Evolutionary conservation across 2,797 vertebrate species (phyloP), one percentile per base, ranked within the genome.

Genomic region (Enteromius thamalakanensis): DNA sequence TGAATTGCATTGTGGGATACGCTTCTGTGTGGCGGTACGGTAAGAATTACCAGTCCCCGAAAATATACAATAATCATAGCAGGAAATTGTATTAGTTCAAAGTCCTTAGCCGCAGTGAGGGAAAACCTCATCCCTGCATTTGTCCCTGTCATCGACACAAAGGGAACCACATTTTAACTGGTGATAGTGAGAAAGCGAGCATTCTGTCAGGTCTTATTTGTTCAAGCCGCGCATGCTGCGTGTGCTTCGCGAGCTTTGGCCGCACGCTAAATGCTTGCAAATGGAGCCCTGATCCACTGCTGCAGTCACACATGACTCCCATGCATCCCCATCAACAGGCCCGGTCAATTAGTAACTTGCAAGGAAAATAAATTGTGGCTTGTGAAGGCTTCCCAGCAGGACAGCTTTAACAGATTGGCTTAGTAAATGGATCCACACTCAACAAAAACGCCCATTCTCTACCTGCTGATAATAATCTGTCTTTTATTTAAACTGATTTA

Each of bases 401-500:
- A 87, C 80, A 76, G 74, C 83, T 87, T 87, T 85, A 91, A 88
- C 88, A 84, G 79, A 85, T 79, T 71, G 84, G 80, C 72, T n/a
- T 45, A 87, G 88, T 89, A 92, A 91, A 89, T 76, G 21, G 84
- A 88, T 85, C 87, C 77, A 80, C 85, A 85, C 55, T 90, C 89
- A 87, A 91, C 88, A 84, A 84, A 89, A 91, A 92, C 84, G 81
- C 67, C 85, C 86, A 91, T 90, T 91, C 85, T 75, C 85, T 88
- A 87, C 85, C 76, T 86, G 76, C 87, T 75, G 89, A 93, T 91
- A 88, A 86, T 78, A 90, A 92, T 94, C 91, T 92, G 91, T 92
- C 86, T 94, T 94, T 40, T 91, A 90, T 93, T 93, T 92, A 91
- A 90, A 91, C 84, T 89, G 83, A 85, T 88, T 64, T 64, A 87